Percentiles rank a stretch among this genome's conserved stretches.
Evolutionary conservation across 2,797 vertebrate genomes (phyloP).

Genomic region (Oreortyx pictus): DNA sequence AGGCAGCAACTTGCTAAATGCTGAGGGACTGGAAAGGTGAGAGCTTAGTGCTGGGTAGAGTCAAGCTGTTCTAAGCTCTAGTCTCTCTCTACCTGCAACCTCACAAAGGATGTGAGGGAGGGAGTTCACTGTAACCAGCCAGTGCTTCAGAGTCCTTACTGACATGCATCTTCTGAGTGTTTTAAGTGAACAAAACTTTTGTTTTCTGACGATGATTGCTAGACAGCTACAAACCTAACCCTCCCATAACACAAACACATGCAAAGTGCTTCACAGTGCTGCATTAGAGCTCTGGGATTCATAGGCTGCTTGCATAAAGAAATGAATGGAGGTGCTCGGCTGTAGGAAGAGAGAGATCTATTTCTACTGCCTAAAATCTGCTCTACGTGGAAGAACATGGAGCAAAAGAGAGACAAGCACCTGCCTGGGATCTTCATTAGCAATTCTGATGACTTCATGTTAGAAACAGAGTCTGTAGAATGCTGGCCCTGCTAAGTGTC

Average conservation of each 20-base stretch:
- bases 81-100: neutral
- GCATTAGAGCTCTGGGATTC: neutral
- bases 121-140: neutral
- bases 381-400: neutral
- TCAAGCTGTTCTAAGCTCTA: neutral
- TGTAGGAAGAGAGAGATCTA: neutral
- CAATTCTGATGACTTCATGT: neutral
- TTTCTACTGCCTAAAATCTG: neutral
- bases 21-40: neutral
- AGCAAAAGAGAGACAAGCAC: neutral
- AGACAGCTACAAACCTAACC: neutral
- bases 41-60: neutral
- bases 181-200: neutral
- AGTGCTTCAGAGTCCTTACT: neutral
- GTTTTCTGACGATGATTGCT: neutral
- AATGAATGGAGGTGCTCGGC: neutral
- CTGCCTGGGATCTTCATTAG: neutral
- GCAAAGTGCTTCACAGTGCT: neutral
- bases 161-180: neutral
- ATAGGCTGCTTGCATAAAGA: neutral
- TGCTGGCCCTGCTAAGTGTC: neutral
- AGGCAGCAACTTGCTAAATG: neutral
- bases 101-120: neutral
- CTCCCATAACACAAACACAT: neutral
- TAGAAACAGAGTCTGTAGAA: neutral